Evolutionary conservation across 37 sponge, comb jelly and placozoan genomes (phyloP), one percentile per base, ranked within the genome.

Genomic region (Eunapius fragilis): DNA sequence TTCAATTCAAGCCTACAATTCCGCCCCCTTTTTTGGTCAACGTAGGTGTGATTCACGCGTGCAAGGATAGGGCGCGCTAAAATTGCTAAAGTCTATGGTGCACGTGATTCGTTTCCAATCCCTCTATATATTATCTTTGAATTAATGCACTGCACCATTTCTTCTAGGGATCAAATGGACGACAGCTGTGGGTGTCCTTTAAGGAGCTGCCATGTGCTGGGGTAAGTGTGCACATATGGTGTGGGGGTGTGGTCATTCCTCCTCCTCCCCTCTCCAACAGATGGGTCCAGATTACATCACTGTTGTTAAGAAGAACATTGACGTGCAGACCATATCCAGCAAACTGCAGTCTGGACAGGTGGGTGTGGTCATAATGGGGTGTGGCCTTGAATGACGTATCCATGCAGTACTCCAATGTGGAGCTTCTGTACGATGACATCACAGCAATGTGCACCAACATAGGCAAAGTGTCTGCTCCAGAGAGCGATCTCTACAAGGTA

Each of bases 261-360:
- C 58, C 22, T 10, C 58, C 41, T 41, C 31, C 30, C 14, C 31
- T 33, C 31, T 72, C 26, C 31, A 2, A 72, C 14, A 32, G 30
- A 32, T 32, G 31, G 14, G 28, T 72, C 31, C 5, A 2, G 77
- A 87, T 74, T 88, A 92, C 77, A 82, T 86, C 70, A 28, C 70
- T n/a, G 49, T 41, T 13, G 88, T 83, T 14, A 91, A 81, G 85
- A 88, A 82, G 71, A 83, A 89, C 7, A 83, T 94, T 14, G 90
- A 92, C 73, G 81, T 94, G 49, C 38, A 74, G 19, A 72, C 47
- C 31, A 79, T 94, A 32, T 19, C 79, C 10, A 79, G 33, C 38
- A 92, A 86, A 79, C 25, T 83, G n/a, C 36, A 69, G 27, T 34
- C 80, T 34, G 26, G 37, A 25, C 70, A 83, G 77, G 89, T 88